These are phyloP conservation scores for Illadopsis cleaveri DNA, from an alignment of 2,113 vertebrate genomes.

Conservation along the genomic window DNA sequence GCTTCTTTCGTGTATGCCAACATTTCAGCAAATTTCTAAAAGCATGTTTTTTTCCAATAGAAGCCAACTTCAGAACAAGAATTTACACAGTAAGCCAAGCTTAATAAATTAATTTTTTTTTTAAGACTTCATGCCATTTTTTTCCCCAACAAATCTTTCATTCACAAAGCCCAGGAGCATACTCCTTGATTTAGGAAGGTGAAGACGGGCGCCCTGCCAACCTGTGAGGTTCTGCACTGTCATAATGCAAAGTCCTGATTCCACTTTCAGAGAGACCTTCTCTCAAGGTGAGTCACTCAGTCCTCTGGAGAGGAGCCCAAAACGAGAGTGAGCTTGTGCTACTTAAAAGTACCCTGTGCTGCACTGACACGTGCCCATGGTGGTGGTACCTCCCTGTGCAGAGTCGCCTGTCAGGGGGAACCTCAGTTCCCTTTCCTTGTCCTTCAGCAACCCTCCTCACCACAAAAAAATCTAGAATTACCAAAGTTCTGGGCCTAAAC, in stretches of 20 bases:
- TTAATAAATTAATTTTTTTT: not conserved
- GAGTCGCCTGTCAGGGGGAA: not conserved
- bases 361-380: not conserved
- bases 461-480: not conserved
- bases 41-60: not conserved
- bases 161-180: constrained; percentile 15
- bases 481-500: not conserved
- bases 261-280: not conserved
- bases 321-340: not conserved
- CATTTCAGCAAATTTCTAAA: not conserved
- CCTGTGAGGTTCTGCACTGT: not conserved
- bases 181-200: not conserved
- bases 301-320: constrained; percentile 27
- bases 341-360: not conserved
- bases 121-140: not conserved
- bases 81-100: constrained; percentile 20
- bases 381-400: not conserved
- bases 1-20: not conserved
- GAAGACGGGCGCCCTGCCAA: not conserved
- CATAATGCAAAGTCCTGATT: not conserved
- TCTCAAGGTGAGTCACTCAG: constrained; percentile 27
- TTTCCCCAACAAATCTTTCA: not conserved
- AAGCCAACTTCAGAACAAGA: constrained; percentile 15
- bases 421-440: not conserved
- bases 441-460: not conserved